phyloP scores from a whole-genome alignment of 2,113 vertebrate genomes.

The Pelodiscus sinensis region DNA sequence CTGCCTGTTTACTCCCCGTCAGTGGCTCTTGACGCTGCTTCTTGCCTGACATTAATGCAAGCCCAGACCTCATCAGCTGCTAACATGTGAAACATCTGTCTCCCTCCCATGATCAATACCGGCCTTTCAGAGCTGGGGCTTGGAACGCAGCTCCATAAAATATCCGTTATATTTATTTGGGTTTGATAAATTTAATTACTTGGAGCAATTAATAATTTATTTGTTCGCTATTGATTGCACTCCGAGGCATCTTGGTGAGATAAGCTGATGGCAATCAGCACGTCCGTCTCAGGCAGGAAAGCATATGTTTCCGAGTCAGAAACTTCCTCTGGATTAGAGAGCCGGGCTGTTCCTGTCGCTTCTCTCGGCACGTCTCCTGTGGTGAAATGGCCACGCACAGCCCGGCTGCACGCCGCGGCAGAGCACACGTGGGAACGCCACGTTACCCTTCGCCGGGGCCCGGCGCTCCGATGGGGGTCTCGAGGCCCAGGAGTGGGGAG shows the following conservation, averaged over 20 bases:
- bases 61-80: slow-evolving; percentile 47
- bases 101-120: slow-evolving; percentile 69
- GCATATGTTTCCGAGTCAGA: slow-evolving; percentile 56
- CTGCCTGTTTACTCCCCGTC: slow-evolving; percentile 40
- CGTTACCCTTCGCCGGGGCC: neutral
- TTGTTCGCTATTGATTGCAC: slow-evolving; percentile 70
- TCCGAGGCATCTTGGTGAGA: slow-evolving; percentile 55
- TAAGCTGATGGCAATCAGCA: slow-evolving; percentile 59
- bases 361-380: slow-evolving; percentile 55
- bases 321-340: slow-evolving; percentile 56
- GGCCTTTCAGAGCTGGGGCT: slow-evolving; percentile 61
- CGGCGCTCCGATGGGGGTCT: neutral
- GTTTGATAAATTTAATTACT: slow-evolving; percentile 79
- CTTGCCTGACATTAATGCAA: slow-evolving; percentile 68
- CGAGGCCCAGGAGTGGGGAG: slow-evolving; percentile 33
- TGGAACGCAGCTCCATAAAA: slow-evolving; percentile 69
- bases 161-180: slow-evolving; percentile 75
- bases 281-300: slow-evolving; percentile 63
- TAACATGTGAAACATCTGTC: slow-evolving; percentile 70
- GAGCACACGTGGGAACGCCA: neutral
- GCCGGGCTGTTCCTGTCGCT: slow-evolving; percentile 57
- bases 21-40: slow-evolving; percentile 39
- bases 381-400: neutral
- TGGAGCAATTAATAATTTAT: slow-evolving; percentile 78
- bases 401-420: neutral